Conservation (phyloP, 92 coral and sea anemone species). For the Actinernus sp. region DNA sequence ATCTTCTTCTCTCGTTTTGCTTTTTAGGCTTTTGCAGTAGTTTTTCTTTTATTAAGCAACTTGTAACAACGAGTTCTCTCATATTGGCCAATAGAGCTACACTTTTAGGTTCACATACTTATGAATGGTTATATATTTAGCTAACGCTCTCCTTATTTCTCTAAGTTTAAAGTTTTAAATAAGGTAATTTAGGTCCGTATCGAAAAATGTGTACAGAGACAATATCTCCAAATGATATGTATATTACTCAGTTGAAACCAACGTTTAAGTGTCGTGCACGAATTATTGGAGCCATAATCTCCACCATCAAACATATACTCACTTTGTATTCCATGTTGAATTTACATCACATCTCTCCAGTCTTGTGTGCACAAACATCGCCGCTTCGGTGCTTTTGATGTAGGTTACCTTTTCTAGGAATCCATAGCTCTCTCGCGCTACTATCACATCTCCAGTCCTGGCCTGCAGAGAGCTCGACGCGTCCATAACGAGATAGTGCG, state of each 20-base stretch:
- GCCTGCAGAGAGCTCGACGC: neutral
- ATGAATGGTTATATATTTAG: no score
- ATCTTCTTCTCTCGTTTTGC: no score
- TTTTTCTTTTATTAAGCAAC: no score
- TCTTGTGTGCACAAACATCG: conserved; percentile 48
- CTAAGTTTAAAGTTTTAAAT: no score
- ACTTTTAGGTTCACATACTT: no score
- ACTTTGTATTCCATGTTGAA: conserved; percentile 56
- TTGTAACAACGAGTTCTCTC: no score
- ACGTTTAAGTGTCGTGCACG: neutral
- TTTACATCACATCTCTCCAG: conserved; percentile 55
- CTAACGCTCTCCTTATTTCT: no score
- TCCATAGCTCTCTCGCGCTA: conserved; percentile 50
- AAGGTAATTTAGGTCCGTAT: no score
- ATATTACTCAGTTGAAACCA: neutral
- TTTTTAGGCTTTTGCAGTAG: no score
- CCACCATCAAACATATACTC: neutral
- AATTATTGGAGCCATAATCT: neutral
- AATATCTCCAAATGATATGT: no score
- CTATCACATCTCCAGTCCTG: conserved; percentile 47
- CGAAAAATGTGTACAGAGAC: no score
- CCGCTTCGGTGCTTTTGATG: conserved; percentile 18
- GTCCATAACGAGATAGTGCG: conserved; percentile 54
- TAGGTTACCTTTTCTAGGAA: conserved; percentile 53
- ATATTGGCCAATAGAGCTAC: no score